A percentile compares a stretch with the other conserved stretches of the same genome.
These are phyloP conservation scores for Mionectes macconnelli DNA, from an alignment of 2,113 vertebrate genomes.

Conservation along the genomic window DNA sequence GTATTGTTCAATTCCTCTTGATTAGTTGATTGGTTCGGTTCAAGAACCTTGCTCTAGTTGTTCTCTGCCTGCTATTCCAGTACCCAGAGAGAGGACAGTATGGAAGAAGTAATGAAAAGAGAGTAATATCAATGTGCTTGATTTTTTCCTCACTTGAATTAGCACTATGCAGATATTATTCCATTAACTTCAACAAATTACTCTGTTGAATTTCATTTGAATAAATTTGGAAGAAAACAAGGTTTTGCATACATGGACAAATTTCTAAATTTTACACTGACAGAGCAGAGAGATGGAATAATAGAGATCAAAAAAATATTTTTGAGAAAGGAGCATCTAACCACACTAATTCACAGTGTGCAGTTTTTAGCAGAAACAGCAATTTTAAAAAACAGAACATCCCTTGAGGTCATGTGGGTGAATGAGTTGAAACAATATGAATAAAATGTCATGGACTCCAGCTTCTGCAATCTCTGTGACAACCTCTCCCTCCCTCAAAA, in stretches of 20 bases:
- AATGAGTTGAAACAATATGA: constrained; percentile 4
- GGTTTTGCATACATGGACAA: neutral
- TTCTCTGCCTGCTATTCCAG: neutral
- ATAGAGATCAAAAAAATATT: neutral
- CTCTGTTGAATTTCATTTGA: neutral
- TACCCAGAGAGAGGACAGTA: neutral
- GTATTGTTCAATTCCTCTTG: neutral
- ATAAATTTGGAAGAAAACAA: neutral
- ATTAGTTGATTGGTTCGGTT: neutral
- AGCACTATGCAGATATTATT: neutral
- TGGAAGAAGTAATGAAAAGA: neutral
- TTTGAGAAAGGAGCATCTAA: neutral
- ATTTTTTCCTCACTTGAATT: neutral
- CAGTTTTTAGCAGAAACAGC: neutral
- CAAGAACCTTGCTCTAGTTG: neutral
- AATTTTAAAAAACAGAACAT: neutral
- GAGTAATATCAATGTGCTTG: neutral
- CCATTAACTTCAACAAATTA: neutral
- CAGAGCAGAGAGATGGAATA: neutral
- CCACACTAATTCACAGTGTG: neutral
- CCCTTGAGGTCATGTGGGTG: neutral
- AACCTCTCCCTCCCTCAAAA: neutral
- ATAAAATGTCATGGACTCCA: neutral
- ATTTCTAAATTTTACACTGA: neutral
- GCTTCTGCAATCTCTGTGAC: neutral